Percentiles rank a stretch among this genome's conserved stretches.
phyloP scores from a whole-genome alignment of 1,140 invertebrate species.

The Oryctes rhinoceros region DNA sequence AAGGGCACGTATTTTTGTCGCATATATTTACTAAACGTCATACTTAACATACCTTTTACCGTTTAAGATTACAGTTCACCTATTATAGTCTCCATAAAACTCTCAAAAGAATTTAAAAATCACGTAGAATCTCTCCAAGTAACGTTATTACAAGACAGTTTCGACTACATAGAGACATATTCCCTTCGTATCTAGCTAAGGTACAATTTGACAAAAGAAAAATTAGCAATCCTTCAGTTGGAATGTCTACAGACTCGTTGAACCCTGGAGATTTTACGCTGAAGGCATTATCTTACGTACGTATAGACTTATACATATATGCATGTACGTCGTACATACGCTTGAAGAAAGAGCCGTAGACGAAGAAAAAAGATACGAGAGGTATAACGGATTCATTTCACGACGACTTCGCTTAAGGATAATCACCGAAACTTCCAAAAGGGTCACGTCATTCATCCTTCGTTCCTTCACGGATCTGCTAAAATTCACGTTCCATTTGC shows the following conservation, averaged over 20 bases:
- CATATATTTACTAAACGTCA: not conserved
- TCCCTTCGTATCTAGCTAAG: not conserved
- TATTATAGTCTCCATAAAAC: not conserved
- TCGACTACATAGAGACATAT: not conserved
- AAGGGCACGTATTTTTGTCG: not conserved
- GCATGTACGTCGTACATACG: not conserved
- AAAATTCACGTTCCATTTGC: conserved; percentile 38
- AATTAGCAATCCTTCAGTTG: conserved; percentile 11
- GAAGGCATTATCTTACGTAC: not conserved
- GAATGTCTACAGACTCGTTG: not conserved
- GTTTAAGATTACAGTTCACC: conserved; percentile 4
- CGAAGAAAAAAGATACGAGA: not conserved
- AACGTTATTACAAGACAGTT: not conserved
- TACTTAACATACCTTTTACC: not conserved
- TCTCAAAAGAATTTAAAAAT: not conserved
- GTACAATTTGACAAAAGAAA: conserved; percentile 25
- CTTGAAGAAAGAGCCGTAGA: not conserved
- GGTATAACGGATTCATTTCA: not conserved
- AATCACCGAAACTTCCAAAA: not conserved
- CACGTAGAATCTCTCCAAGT: not conserved
- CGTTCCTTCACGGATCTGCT: not conserved
- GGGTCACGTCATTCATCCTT: conserved; percentile 3
- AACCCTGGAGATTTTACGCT: not conserved
- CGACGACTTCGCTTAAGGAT: conserved; percentile 1
- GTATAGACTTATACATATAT: not conserved